Conservation (phyloP, 2,113 vertebrate species). For the Muntiacus reevesi region DNA sequence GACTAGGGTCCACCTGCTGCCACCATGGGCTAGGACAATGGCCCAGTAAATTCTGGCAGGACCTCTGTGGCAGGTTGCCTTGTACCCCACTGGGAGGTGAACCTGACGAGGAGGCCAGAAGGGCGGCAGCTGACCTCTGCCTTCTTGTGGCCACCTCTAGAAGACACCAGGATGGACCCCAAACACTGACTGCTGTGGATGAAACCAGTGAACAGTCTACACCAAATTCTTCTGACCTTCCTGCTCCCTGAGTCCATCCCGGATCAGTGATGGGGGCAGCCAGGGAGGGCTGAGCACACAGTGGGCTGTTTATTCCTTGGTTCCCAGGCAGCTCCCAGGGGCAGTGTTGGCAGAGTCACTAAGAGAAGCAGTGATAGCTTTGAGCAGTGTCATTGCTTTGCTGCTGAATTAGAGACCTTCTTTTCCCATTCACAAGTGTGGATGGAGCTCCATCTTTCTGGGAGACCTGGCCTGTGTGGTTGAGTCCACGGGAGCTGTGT, state of each 20-base stretch:
- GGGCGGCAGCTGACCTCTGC: accelerated
- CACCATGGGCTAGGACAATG: not conserved
- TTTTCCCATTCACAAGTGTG: not conserved
- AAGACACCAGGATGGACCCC: accelerated
- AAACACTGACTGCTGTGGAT: accelerated
- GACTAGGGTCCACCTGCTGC: not conserved
- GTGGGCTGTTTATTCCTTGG: not conserved
- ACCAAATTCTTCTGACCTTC: not conserved
- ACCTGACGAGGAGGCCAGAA: not conserved
- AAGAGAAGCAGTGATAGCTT: not conserved
- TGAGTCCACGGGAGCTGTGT: accelerated
- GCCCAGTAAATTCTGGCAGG: not conserved
- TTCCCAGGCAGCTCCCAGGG: not conserved
- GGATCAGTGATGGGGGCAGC: not conserved
- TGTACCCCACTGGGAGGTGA: not conserved
- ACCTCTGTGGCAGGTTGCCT: not conserved
- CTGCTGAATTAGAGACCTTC: not conserved
- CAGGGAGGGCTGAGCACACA: accelerated
- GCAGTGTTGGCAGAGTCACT: accelerated
- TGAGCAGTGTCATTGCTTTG: accelerated
- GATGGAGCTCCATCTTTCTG: accelerated
- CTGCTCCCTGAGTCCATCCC: accelerated
- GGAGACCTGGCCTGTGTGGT: not conserved
- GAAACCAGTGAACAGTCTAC: accelerated
- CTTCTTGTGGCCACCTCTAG: not conserved